phyloP scores from a whole-genome alignment of 2,888 invertebrate genomes.

The Ochlodes sylvanus region DNA sequence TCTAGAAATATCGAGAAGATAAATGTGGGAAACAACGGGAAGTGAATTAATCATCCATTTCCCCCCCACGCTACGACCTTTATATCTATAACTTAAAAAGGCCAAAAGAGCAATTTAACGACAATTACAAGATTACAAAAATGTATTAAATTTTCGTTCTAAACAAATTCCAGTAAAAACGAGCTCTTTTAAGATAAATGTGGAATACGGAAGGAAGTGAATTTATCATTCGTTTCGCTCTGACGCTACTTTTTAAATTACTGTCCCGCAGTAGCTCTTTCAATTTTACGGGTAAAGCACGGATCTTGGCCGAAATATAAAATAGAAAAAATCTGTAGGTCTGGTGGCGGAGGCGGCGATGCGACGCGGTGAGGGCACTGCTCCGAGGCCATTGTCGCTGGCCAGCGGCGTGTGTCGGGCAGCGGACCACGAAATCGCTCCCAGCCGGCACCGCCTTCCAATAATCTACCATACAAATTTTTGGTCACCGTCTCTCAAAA shows the following conservation, averaged over 20 bases:
- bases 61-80: no score
- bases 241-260: slow-evolving; percentile 30
- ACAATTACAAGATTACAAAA: slow-evolving; percentile 4
- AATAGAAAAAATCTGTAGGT: slow-evolving; percentile 62
- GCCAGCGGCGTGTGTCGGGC: slow-evolving; percentile 75
- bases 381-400: slow-evolving; percentile 73
- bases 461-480: slow-evolving; percentile 35
- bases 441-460: slow-evolving; percentile 53
- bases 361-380: slow-evolving; percentile 62
- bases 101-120: neutral
- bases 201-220: slow-evolving; percentile 23
- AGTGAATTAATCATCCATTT: no score
- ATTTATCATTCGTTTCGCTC: slow-evolving; percentile 11
- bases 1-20: neutral
- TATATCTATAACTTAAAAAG: no score
- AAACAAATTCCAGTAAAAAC: neutral
- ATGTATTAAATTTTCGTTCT: neutral
- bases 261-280: slow-evolving; percentile 32
- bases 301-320: slow-evolving; percentile 60
- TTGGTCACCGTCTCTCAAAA: slow-evolving; percentile 33
- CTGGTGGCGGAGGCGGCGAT: slow-evolving; percentile 57
- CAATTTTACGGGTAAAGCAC: slow-evolving; percentile 39
- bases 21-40: no score
- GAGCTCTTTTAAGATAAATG: slow-evolving; percentile 1
- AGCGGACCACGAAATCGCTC: slow-evolving; percentile 81